phyloP scores from a whole-genome alignment of 2,797 vertebrate species.

The Momotus momota region DNA sequence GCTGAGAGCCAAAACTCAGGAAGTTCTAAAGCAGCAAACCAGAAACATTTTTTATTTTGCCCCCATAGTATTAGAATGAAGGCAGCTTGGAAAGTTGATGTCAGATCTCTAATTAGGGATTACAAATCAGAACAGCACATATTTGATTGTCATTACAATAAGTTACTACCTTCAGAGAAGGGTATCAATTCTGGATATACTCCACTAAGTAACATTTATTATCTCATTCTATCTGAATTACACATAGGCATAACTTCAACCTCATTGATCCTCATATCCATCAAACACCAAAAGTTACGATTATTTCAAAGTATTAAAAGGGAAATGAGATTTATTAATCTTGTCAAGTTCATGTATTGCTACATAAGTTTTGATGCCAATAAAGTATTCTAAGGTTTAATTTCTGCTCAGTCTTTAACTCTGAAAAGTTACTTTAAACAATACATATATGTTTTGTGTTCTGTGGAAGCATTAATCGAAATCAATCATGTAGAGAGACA shows the following conservation, averaged over 20 bases:
- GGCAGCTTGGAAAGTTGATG: neutral
- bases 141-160: conserved; percentile 11
- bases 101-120: neutral
- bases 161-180: conserved; percentile 30
- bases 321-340: conserved; percentile 21
- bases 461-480: conserved; percentile 20
- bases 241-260: neutral
- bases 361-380: neutral
- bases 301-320: conserved; percentile 7
- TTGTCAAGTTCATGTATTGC: neutral
- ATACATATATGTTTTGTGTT: conserved; percentile 7
- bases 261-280: neutral
- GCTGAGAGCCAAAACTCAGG: neutral
- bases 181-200: neutral
- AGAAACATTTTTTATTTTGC: neutral
- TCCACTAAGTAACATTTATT: neutral
- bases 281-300: neutral
- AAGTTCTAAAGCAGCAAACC: neutral
- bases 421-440: neutral
- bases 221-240: neutral
- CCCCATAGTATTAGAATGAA: neutral
- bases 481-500: conserved; percentile 3
- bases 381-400: neutral
- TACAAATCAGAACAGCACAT: neutral
- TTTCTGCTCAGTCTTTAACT: neutral